phyloP scores from a whole-genome alignment of 2,888 invertebrate genomes.

The Ceriagrion tenellum region DNA sequence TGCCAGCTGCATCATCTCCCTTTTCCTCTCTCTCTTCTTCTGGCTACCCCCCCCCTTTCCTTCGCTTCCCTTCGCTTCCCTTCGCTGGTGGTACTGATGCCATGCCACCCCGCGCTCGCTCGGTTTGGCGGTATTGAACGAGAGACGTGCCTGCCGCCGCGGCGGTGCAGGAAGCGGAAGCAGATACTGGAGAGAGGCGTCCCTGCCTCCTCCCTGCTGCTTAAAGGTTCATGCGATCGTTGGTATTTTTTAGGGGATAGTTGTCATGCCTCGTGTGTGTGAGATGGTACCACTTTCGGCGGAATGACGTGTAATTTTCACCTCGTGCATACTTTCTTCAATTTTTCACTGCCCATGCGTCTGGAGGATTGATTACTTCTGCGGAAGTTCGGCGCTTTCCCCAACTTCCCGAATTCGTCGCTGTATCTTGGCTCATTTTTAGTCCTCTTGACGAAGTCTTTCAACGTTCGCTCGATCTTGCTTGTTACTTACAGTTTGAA shows the following conservation, averaged over 20 bases:
- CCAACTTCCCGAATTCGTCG: not conserved
- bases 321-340: not conserved
- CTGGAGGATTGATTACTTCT: not conserved
- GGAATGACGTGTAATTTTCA: not conserved
- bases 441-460: not conserved
- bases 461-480: not conserved
- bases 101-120: slow-evolving; percentile 10
- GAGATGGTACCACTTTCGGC: not conserved
- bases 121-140: slow-evolving; percentile 23
- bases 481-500: not conserved
- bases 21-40: not conserved
- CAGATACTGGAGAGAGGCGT: not conserved
- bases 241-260: not conserved
- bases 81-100: not conserved
- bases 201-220: not conserved
- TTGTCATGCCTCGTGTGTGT: not conserved
- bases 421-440: not conserved
- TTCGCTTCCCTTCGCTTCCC: not conserved
- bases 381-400: not conserved
- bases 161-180: slow-evolving; percentile 52
- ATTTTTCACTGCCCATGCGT: not conserved
- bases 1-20: not conserved
- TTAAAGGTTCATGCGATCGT: not conserved
- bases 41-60: not conserved
- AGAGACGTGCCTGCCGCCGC: slow-evolving; percentile 13